A percentile compares a stretch with the other conserved stretches of the same genome.
Conservation (phyloP, 2,888 invertebrate genomes). For the Lasius platythorax region DNA sequence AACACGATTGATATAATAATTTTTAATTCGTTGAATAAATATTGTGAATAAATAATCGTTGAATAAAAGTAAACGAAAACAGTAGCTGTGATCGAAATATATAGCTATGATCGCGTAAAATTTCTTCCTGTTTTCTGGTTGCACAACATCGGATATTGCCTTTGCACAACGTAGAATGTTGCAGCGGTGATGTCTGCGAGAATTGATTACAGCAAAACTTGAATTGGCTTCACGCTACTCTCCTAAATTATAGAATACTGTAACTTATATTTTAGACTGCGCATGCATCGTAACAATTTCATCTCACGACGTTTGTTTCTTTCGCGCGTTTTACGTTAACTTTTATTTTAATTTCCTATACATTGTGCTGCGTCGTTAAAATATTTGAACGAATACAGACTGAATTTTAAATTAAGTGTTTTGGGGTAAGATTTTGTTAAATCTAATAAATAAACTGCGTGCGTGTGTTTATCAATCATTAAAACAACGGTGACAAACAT, state of each 20-base stretch:
- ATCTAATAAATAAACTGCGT: neutral
- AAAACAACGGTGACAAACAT: neutral
- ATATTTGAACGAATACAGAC: neutral
- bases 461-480: neutral
- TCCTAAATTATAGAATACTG: neutral
- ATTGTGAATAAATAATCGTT: neutral
- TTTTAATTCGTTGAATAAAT: neutral
- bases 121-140: neutral
- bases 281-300: neutral
- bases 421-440: neutral
- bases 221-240: neutral
- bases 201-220: constrained; percentile 18
- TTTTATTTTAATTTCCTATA: neutral
- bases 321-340: neutral
- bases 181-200: neutral
- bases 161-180: neutral
- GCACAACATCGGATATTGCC: neutral
- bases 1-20: neutral
- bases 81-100: neutral
- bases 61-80: neutral
- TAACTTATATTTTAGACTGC: neutral
- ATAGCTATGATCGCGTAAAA: neutral
- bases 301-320: neutral
- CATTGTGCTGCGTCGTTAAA: neutral
- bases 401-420: constrained; percentile 8